A percentile compares a stretch with the other conserved stretches of the same genome.
Conservation (phyloP, 1,140 invertebrate species). For the Zaprionus tsacasi region DNA sequence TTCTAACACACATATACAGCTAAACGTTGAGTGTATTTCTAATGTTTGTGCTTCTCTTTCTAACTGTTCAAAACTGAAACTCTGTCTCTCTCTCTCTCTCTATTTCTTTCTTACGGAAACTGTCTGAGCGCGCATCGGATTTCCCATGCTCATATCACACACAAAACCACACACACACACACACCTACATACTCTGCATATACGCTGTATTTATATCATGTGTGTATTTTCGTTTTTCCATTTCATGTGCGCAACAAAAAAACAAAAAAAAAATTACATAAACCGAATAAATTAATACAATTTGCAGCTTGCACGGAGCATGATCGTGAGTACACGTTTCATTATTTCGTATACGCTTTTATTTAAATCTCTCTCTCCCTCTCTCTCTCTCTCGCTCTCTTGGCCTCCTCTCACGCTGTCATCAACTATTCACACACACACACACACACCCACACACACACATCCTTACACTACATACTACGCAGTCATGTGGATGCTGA, state of each 20-base stretch:
- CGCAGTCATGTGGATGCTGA: constrained; percentile 57
- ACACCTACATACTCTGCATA: constrained; percentile 36
- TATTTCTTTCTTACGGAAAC: neutral
- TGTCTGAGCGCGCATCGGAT: constrained; percentile 19
- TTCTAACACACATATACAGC: constrained; percentile 25
- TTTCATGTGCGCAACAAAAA: constrained; percentile 63
- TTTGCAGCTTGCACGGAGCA: constrained; percentile 91
- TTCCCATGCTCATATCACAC: constrained; percentile 33
- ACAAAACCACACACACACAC: constrained; percentile 20
- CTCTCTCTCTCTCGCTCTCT: constrained; percentile 10
- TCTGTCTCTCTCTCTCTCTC: constrained; percentile 15
- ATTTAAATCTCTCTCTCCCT: constrained; percentile 29
- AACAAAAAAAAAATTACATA: constrained; percentile 43
- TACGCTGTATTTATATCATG: constrained; percentile 74
- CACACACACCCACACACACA: constrained; percentile 4
- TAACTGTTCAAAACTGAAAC: constrained; percentile 19
- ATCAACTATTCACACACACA: constrained; percentile 56
- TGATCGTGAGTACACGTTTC: constrained; percentile 90
- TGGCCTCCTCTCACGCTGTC: constrained; percentile 12
- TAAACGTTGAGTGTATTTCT: constrained; percentile 48
- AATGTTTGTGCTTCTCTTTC: constrained; percentile 45
- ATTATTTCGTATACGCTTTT: constrained; percentile 68
- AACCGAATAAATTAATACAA: constrained; percentile 56
- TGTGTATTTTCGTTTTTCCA: constrained; percentile 72
- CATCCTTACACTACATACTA: constrained; percentile 11